These are phyloP conservation scores for Melinaea menophilus DNA, from an alignment of 2,888 invertebrate genomes.

Conservation along the genomic window DNA sequence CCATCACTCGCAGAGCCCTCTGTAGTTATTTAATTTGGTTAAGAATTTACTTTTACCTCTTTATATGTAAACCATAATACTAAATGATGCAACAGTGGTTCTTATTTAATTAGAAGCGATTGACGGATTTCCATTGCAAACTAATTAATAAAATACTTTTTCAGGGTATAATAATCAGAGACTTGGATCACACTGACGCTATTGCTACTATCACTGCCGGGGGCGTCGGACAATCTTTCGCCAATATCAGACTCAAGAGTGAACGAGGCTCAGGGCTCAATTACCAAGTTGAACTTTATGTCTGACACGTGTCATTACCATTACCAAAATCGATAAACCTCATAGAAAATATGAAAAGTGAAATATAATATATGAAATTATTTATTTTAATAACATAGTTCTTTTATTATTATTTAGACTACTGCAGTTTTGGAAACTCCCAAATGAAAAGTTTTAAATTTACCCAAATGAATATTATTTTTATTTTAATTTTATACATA, in stretches of 20 bases:
- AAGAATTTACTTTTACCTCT: constrained; percentile 9
- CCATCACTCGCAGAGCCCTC: constrained; percentile 14
- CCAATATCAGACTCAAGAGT: constrained; percentile 65
- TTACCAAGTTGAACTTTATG: constrained; percentile 65
- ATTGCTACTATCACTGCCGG: constrained; percentile 62
- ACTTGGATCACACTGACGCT: constrained; percentile 66
- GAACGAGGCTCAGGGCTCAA: constrained; percentile 67
- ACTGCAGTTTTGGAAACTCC: no score
- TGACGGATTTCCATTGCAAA: no score
- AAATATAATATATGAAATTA: no score
- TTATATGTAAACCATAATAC: background rate
- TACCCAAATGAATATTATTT: no score
- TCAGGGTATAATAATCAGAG: constrained; percentile 67
- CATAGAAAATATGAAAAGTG: no score
- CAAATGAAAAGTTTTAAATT: no score
- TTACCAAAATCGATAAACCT: no score
- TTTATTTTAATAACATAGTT: no score
- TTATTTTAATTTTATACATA: no score
- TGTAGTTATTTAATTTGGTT: constrained; percentile 14
- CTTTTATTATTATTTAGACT: no score
- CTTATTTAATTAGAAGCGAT: no score
- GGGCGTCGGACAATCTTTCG: constrained; percentile 68
- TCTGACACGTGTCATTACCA: constrained; percentile 38
- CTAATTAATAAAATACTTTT: constrained; percentile 31
- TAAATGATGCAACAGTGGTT: no score